Conservation (phyloP, 2,888 invertebrate genomes). For the Pristionchus arcanus region DNA sequence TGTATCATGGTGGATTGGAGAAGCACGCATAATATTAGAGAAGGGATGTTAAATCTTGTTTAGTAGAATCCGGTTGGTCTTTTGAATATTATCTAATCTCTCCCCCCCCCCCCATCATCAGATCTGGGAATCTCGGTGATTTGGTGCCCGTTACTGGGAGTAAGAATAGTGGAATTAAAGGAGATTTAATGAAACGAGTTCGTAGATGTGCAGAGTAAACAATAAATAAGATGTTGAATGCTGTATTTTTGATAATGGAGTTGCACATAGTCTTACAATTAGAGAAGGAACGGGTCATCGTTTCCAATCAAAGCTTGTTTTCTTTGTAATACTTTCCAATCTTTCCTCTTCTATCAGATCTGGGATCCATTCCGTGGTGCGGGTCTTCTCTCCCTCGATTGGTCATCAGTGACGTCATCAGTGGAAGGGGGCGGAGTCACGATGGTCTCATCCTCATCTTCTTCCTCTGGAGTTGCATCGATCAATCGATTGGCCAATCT, state of each 20-base stretch:
- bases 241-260: no score
- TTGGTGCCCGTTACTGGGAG: not conserved
- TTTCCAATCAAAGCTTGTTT: not conserved
- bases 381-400: constrained; percentile 82
- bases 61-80: no score
- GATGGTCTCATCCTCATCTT: constrained; percentile 34
- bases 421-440: constrained; percentile 24
- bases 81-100: no score
- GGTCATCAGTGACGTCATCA: constrained; percentile 58
- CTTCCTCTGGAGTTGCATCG: not conserved
- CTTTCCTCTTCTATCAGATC: constrained; percentile 80
- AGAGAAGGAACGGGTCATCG: no score
- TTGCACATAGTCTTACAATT: no score
- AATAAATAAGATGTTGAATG: no score
- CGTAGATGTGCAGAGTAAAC: no score
- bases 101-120: no score
- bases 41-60: no score
- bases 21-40: no score
- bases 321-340: not conserved
- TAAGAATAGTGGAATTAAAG: not conserved
- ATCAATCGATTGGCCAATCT: constrained; percentile 55
- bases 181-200: no score
- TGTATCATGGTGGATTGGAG: no score
- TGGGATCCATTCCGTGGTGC: constrained; percentile 98
- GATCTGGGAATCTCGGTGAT: not conserved